A percentile compares a stretch with the other conserved stretches of the same genome.
Conservation (phyloP, 2,797 vertebrate species). For the Centroberyx gerrardi region DNA sequence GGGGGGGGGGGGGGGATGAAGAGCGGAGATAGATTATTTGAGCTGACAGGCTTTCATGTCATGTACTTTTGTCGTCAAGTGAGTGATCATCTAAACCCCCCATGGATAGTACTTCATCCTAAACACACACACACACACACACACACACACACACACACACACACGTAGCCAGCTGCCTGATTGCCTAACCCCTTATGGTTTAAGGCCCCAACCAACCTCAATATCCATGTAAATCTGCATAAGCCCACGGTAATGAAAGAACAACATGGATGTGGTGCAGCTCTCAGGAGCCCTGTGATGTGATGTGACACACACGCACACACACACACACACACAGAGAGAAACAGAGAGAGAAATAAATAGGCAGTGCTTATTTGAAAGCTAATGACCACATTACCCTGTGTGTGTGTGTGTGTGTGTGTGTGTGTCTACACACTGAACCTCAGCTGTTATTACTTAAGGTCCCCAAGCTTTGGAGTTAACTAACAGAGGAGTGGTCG, state of each 20-base stretch:
- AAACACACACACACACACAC: background rate
- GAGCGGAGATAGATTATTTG: conserved; percentile 41
- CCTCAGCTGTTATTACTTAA: conserved; percentile 18
- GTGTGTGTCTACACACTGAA: background rate
- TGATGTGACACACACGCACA: conserved; percentile 34
- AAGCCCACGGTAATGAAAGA: conserved; percentile 76
- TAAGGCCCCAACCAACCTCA: conserved; percentile 59
- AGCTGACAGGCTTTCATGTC: conserved; percentile 64
- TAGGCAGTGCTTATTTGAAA: conserved; percentile 34
- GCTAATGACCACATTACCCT: conserved; percentile 44
- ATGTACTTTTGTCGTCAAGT: conserved; percentile 60
- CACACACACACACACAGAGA: conserved; percentile 5
- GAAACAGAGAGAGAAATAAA: conserved; percentile 28
- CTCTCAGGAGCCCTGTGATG: conserved; percentile 53
- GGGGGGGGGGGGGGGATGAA: conserved; percentile 6
- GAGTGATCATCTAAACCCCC: conserved; percentile 45
- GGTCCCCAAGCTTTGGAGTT: conserved; percentile 8
- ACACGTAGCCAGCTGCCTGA: conserved; percentile 32
- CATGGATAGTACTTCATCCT: background rate
- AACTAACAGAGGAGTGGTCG: background rate
- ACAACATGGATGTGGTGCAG: conserved; percentile 66
- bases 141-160: conserved; percentile 10
- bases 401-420: conserved; percentile 3
- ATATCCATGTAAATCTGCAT: conserved; percentile 73
- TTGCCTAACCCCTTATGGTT: conserved; percentile 53